Base-by-base conservation (phyloP, 2,797 vertebrate species). In the Echiichthys vipera region DNA sequence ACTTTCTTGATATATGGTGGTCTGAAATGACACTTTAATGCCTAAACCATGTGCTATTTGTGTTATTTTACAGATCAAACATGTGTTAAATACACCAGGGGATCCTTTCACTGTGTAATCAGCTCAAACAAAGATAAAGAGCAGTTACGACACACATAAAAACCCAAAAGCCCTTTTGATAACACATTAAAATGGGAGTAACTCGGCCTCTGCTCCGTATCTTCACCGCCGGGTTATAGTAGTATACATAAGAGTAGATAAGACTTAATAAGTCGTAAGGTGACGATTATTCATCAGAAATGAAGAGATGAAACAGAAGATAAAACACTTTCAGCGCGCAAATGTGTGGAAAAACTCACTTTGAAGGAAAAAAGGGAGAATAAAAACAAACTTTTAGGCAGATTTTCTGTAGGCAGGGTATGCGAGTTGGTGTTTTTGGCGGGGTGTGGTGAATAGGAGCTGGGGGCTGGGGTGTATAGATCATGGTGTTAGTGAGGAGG, bases 91-190 rank as follows among this genome's bases (percentile, higher is more conserved):
- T 15, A 78, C 69, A 72, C 47, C 17, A 17, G 25, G 11, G 42
- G 40, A 68, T 76, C 62, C 78, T 84, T 81, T 83, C 65, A 74
- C 81, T 80, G 68, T 24, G 69, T 78, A 82, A 88, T 83, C 80
- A 84, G 70, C 46, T 84, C 82, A 81, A 88, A 84, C 65, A 80
- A 50, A 81, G 78, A 84, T 88, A 88, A 88, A 80, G 72, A 71
- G 63, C n/a, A 30, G 56, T 86, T 82, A 85, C 47, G 45, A 80
- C 72, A 53, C 54, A 59, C 85, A 68, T 88, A 78, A 86, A 88
- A 86, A 49, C 70, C 51, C 53, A 20, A 63, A 74, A 63, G 69
- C 27, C 71, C 65, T 73, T 87, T 3, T 50, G 84, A 88, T 87
- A 82, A 83, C 70, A 65, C 68, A 77, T 73, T 79, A 67, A 74